Conservation (phyloP, 1,140 invertebrate genomes). For the Oedothorax gibbosus region DNA sequence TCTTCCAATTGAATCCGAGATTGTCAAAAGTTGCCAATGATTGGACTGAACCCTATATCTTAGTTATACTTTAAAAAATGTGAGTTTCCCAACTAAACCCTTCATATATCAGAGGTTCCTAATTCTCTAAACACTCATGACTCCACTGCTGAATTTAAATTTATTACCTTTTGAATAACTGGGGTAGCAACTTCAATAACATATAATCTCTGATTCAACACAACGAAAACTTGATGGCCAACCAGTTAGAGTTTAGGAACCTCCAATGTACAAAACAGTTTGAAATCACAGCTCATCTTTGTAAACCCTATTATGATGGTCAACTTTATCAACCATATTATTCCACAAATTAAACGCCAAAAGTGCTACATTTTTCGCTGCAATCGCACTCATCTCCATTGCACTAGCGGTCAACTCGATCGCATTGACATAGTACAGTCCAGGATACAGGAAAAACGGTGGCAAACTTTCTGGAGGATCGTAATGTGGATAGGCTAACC, state of each 20-base stretch:
- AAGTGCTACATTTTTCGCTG: conserved; percentile 76
- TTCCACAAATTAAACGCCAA: conserved; percentile 67
- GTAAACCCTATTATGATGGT: conserved; percentile 9
- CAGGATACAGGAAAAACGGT: conserved; percentile 73
- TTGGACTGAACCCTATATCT: too few relatives aligned
- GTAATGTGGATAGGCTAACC: conserved; percentile 78
- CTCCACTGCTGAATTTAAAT: too few relatives aligned
- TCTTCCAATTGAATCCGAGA: too few relatives aligned
- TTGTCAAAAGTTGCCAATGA: too few relatives aligned
- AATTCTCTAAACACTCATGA: too few relatives aligned
- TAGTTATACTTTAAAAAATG: too few relatives aligned
- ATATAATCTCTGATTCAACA: too few relatives aligned
- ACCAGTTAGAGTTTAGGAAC: neutral
- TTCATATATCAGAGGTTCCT: too few relatives aligned
- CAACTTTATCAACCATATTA: conserved; percentile 28
- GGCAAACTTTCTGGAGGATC: conserved; percentile 67
- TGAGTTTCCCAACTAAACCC: too few relatives aligned
- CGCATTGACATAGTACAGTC: conserved; percentile 76
- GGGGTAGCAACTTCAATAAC: too few relatives aligned
- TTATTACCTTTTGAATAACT: too few relatives aligned
- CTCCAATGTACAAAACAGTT: neutral
- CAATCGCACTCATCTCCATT: conserved; percentile 80
- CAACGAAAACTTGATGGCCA: too few relatives aligned
- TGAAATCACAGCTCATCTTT: conserved; percentile 37
- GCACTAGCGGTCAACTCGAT: conserved; percentile 79